Conservation (phyloP, 2,113 vertebrate genomes). For the Chiloscyllium plagiosum region DNA sequence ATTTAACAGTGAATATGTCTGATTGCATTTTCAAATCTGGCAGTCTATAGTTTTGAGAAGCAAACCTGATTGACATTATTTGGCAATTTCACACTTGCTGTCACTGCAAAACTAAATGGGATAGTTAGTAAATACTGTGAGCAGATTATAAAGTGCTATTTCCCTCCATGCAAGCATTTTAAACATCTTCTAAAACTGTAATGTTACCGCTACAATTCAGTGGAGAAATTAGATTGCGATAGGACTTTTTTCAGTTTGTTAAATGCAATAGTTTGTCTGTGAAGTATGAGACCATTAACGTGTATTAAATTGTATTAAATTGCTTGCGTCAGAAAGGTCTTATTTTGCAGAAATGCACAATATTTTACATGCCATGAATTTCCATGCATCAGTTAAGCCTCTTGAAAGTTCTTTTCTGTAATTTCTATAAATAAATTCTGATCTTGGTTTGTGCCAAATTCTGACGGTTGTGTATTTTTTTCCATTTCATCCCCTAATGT, state of each 20-base stretch:
- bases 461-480: not conserved
- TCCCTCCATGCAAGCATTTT: not conserved
- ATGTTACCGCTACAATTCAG: not conserved
- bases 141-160: not conserved
- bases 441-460: not conserved
- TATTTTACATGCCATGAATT: not conserved
- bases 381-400: not conserved
- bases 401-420: not conserved
- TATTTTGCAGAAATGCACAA: not conserved
- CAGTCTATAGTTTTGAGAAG: not conserved
- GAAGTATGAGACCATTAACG: no score
- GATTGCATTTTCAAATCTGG: slow-evolving; percentile 31
- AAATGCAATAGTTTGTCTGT: not conserved
- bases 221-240: not conserved
- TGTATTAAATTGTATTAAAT: not conserved
- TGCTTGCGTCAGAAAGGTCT: not conserved
- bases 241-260: not conserved
- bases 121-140: not conserved
- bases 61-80: not conserved
- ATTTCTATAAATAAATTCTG: not conserved
- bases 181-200: not conserved
- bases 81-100: not conserved
- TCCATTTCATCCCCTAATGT: not conserved
- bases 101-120: not conserved
- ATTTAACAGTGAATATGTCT: not conserved